Evolutionary conservation across 2,888 invertebrate genomes (phyloP).

Genomic region (Drosophila greeni): DNA sequence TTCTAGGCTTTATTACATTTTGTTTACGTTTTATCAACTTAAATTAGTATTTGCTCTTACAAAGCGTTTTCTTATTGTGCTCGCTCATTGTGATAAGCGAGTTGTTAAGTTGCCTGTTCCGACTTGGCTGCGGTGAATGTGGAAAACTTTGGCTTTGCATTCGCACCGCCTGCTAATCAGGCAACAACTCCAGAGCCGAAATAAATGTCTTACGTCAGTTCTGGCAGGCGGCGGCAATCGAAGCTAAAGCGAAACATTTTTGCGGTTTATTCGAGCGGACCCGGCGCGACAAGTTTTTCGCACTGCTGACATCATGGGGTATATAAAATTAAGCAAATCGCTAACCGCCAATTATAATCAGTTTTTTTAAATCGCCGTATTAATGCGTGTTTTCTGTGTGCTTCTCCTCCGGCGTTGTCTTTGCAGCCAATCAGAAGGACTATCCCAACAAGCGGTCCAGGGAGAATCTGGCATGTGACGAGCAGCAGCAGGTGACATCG

Average conservation of each 20-base stretch:
- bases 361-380: constrained; percentile 19
- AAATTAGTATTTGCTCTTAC: constrained; percentile 15
- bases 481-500: constrained; percentile 80
- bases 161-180: constrained; percentile 54
- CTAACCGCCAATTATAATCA: constrained; percentile 30
- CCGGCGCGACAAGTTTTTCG: constrained; percentile 67
- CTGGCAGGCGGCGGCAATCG: constrained; percentile 58
- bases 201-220: constrained; percentile 72
- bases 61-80: constrained; percentile 30
- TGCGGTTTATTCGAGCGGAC: constrained; percentile 55
- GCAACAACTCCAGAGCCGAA: constrained; percentile 56
- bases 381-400: constrained; percentile 17
- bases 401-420: constrained; percentile 45
- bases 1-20: not conserved
- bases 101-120: constrained; percentile 12
- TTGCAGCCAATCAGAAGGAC: constrained; percentile 84
- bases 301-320: constrained; percentile 64
- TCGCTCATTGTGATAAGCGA: constrained; percentile 34
- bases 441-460: constrained; percentile 84
- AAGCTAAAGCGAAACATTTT: constrained; percentile 51
- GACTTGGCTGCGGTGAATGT: constrained; percentile 12
- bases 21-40: constrained; percentile 10
- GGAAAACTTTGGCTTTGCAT: constrained; percentile 36
- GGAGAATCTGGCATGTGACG: constrained; percentile 84
- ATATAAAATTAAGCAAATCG: constrained; percentile 35